A percentile compares a stretch with the other conserved stretches of the same genome.
These are phyloP conservation scores for Pangasius krempfi DNA, from an alignment of 2,797 vertebrate species.

Conservation along the genomic window DNA sequence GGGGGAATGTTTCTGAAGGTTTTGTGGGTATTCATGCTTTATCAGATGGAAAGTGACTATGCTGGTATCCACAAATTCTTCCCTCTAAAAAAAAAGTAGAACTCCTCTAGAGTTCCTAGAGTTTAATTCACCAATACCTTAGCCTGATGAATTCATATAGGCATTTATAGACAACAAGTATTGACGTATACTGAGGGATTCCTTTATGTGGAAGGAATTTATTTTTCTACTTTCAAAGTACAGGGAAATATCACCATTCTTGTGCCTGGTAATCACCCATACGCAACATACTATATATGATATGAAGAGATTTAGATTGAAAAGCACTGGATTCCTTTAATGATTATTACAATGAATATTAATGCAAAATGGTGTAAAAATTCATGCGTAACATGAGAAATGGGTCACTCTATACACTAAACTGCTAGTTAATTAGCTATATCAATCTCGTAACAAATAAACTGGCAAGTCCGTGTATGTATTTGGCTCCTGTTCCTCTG, in stretches of 20 bases:
- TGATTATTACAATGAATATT: not conserved
- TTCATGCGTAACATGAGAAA: not conserved
- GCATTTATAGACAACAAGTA: not conserved
- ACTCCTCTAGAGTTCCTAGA: not conserved
- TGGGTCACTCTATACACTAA: not conserved
- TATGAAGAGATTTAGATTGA: not conserved
- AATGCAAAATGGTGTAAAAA: not conserved
- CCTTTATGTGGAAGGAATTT: not conserved
- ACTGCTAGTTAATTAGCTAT: conserved; percentile 1
- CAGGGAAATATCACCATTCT: not conserved
- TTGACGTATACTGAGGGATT: not conserved
- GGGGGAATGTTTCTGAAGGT: not conserved
- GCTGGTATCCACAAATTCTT: not conserved
- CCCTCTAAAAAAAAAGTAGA: not conserved
- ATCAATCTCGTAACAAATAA: conserved; percentile 13
- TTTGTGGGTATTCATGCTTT: not conserved
- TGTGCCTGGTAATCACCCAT: not conserved
- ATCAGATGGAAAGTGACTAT: not conserved
- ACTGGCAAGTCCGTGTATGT: not conserved
- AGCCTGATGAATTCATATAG: not conserved
- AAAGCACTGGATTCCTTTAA: not conserved
- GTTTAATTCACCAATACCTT: not conserved
- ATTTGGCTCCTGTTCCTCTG: not conserved
- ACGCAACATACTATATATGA: not conserved
- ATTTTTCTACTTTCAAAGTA: not conserved